Percentiles rank a stretch among this genome's conserved stretches.
Evolutionary conservation across 1,140 invertebrate species (phyloP).

Genomic region (Cyclina sinensis): DNA sequence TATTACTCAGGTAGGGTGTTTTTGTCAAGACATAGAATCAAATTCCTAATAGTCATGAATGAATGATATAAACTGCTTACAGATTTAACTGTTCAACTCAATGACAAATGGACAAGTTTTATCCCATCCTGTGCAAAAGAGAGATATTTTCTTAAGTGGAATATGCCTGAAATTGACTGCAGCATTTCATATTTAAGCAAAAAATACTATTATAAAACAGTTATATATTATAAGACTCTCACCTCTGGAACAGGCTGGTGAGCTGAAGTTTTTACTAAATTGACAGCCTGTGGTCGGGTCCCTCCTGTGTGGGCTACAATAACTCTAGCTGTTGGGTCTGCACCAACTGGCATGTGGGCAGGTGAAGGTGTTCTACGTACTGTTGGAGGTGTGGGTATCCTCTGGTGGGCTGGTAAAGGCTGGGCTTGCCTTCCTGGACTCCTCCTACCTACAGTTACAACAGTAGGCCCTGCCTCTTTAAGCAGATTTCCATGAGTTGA

Average conservation of each 20-base stretch:
- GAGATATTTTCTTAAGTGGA: too few relatives aligned
- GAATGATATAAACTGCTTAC: too few relatives aligned
- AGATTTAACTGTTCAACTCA: too few relatives aligned
- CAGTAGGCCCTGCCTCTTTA: neutral
- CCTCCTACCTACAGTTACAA: neutral
- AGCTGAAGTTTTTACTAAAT: constrained; percentile 43
- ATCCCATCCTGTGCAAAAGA: too few relatives aligned
- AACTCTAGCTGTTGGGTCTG: neutral
- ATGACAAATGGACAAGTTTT: too few relatives aligned
- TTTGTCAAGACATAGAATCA: too few relatives aligned
- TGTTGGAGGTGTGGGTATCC: neutral
- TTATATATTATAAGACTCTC: neutral
- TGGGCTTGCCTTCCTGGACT: constrained; percentile 27
- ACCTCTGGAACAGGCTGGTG: constrained; percentile 16
- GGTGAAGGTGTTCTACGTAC: constrained; percentile 63
- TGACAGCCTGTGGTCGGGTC: constrained; percentile 44
- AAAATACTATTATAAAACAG: too few relatives aligned
- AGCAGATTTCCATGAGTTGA: neutral
- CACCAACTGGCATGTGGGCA: constrained; percentile 51
- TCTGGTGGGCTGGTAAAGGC: constrained; percentile 57
- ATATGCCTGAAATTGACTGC: too few relatives aligned
- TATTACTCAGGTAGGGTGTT: too few relatives aligned
- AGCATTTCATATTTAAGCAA: too few relatives aligned
- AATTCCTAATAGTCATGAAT: too few relatives aligned
- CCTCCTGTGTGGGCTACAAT: constrained; percentile 28